Base-by-base conservation (phyloP, 2,888 invertebrate species). In the Drosophila paucipuncta region DNA sequence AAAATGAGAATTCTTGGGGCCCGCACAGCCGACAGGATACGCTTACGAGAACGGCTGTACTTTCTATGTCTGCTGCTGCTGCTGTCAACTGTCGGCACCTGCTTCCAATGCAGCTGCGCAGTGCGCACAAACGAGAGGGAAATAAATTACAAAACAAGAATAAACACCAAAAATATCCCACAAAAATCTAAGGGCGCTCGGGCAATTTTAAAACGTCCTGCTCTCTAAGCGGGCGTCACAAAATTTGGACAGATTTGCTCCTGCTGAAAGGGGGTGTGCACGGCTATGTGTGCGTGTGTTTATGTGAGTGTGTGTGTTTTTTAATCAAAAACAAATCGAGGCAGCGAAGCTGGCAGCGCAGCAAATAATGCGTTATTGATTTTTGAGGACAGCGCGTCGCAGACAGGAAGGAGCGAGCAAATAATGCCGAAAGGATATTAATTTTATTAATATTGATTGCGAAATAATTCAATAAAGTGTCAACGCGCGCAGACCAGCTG, bases 61-160 rank as follows among this genome's bases (percentile, higher is more conserved):
- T 70, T 55, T 74, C 11, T 18, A 68, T 39, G 35, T 22, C 6
- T 6, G 18, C n/a, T 41, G 43, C 7, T n/a, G 22, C 13, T 47
- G 62, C 37, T 39, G 30, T 37, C 47, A 59, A 47, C 59, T 52
- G 60, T 47, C 39, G 30, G n/a, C 65, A 52, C 54, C 59, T 61
- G 61, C 72, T 91, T 91, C 91, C 89, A 84, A 66, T 73, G 91
- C 91, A 85, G 60, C 78, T 81, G 82, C 89, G 89, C 91, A 76
- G 35, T 83, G 37, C 25, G 2, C 11, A 61, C 55, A 37, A 30
- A 11, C 22, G 22, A 31, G 43, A 16, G 25, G 30, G 22, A 22
- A 30, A 28, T 25, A 47, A 47, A 47, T 16, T 9, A 25, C 25
- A 47, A 57, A 57, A 53, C 37, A 33, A 61, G 28, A 35, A 54